phyloP scores from a whole-genome alignment of 92 coral and sea anemone genomes.

The Muricea muricata region DNA sequence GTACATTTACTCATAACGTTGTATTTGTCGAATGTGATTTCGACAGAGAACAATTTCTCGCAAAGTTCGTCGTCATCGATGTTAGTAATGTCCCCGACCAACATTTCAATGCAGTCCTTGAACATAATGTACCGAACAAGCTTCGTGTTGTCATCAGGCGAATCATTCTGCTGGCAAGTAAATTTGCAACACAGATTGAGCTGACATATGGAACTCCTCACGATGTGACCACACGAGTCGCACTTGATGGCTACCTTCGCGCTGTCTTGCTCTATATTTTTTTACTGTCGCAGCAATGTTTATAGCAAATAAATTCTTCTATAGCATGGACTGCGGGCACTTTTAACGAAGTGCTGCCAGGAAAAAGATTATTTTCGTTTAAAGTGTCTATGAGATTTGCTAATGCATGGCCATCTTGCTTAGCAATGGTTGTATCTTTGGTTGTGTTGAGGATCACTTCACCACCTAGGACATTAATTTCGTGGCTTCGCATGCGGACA shows the following conservation, averaged over 20 bases:
- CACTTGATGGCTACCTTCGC: no score
- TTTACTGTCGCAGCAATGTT: no score
- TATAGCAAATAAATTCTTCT: no score
- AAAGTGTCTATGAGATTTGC: neutral
- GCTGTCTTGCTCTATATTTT: no score
- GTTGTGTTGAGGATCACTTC: slow-evolving; percentile 3
- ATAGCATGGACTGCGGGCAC: no score
- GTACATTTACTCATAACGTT: neutral
- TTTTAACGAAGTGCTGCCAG: no score
- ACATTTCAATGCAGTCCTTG: neutral
- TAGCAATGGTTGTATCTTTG: neutral
- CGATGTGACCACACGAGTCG: neutral
- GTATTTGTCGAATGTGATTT: neutral
- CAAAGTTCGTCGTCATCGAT: slow-evolving; percentile 15
- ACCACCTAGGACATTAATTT: neutral
- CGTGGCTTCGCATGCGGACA: slow-evolving; percentile 20
- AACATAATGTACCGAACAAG: slow-evolving; percentile 18
- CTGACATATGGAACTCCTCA: slow-evolving; percentile 28
- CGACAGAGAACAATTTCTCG: slow-evolving; percentile 9
- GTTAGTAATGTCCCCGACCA: neutral
- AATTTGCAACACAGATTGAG: slow-evolving; percentile 17
- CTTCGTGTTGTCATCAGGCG: slow-evolving; percentile 9
- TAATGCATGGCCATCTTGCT: slow-evolving; percentile 19
- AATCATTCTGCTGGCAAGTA: slow-evolving; percentile 3
- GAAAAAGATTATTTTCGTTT: no score